Base-by-base conservation (phyloP, 2,797 vertebrate genomes). In the Gymnothorax reevesii region DNA sequence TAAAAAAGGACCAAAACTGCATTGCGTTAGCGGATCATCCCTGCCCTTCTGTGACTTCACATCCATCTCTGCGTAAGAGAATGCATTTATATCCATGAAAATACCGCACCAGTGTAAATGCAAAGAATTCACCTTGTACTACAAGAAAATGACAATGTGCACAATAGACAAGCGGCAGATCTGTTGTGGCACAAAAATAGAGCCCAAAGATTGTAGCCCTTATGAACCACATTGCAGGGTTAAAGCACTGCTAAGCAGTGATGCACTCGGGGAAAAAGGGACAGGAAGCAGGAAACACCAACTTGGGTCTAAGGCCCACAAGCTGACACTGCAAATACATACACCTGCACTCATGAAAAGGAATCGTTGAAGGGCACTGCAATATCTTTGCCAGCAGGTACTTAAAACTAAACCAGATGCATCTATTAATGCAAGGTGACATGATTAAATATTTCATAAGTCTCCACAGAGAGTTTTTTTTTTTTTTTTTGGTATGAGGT, bases 391-490 rank as follows among this genome's bases (percentile, higher is more conserved):
- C 27, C 49, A 62, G 10, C 55, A 83, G 54, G 55, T 59, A 60
- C 20, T 83, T 83, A 33, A 60, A 57, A 27, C 12, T 57, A 9
- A 83, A 13, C 52, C 13, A 22, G 82, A 57, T 57, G 57, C 42
- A 13, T 77, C 33, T 62, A 49, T 66, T 84, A 64, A 84, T 62
- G 33, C 4, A 62, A 64, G 33, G 83, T 69, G 83, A 64, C 13
- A 8, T 66, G 17, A 33, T 73, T 79, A 17, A 77, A 25, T 73
- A 33, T 57, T 59, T 86, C 75, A 57, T 77, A n/a, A 27, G 85
- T 57, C 57, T 60, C 71, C 27, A 33, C 52, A 17, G 7, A 57
- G 42, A 49, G 52, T 85, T 54, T 85, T 49, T 77, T 27, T 77
- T 15, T 17, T 52, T 27, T 20, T 73, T 33, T 9, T 75, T 75